Base-by-base conservation (phyloP, 2,113 vertebrate genomes). In the Galemys pyrenaicus region DNA sequence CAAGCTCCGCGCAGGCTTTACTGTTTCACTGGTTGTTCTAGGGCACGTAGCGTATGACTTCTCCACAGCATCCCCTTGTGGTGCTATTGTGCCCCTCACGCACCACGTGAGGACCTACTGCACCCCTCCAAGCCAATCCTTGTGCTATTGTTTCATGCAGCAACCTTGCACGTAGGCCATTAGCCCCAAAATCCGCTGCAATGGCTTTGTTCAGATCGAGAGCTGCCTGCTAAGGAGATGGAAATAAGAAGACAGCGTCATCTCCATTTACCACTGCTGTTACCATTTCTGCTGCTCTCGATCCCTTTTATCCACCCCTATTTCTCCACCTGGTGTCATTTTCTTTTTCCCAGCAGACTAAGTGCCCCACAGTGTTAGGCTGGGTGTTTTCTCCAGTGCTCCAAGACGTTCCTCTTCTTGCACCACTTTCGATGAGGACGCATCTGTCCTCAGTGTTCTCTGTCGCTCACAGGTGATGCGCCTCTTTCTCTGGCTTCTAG, bases 241-340 rank as follows among this genome's bases (percentile, higher is more conserved):
- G 73, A 71, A 58, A 74, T 24, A 24, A 26, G 9, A 44, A 83
- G 32, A 64, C 44, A 37, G 20, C 5, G 11, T 6, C 37, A n/a
- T 58, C 81, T 4, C 0, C 3, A 0, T 11, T 30, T 35, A 9
- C 62, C 71, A 6, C 1, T 0, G 2, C 4, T 0, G 0, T 32
- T 20, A 12, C 19, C n/a, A 1, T 22, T 17, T 44, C 46, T 5
- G 3, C 11, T 1, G 9, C 12, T 54, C 10, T 51, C 28, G 22
- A 5, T 28, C 70, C 56, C 64, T 44, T 26, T 12, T 30, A 46
- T 8, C 19, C 15, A 13, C 17, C 22, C 37, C 22, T 10, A 0
- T 26, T 62, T 56, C 17, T 51, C 49, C 78, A 19, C 11, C 62
- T 7, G 6, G 6, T 15, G 6, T 49, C 41, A 6, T 37, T 56